Evolutionary conservation across 2,888 invertebrate genomes (phyloP), one percentile per base, ranked within the genome.

Genomic region (Carpatolechia fugitivella): DNA sequence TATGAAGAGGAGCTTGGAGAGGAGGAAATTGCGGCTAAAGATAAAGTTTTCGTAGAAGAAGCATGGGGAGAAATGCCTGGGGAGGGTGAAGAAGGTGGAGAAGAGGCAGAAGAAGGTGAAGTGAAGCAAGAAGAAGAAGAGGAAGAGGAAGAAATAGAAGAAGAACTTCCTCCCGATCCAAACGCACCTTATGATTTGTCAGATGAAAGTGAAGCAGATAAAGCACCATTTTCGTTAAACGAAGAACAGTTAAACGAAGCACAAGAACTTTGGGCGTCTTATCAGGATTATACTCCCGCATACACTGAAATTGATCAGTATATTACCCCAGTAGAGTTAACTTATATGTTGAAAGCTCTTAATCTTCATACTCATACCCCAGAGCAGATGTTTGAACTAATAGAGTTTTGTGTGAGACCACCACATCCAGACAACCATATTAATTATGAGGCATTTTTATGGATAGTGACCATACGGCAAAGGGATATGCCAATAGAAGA

Each of bases 211-310:
- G 89, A 89, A 80, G 78, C 77, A 38, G 58, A 85, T 0, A 82
- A 72, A 68, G 75, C 78, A 20, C 78, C 77, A 5, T 90, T 81
- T 66, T 66, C 76, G 58, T 68, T 89, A 55, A 71, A 82, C 49
- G 81, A 76, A n/a, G 87, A 88, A 60, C 88, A 88, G 67, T 16
- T 80, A 56, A 79, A 78, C 33, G 89, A 90, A 77, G 74, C 86
- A 4, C 85, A 87, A 68, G 75, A 82, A 58, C 70, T 90, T 41
- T 90, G 89, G 89, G 82, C 78, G 14, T 0, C 72, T 5, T 90
- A 70, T 69, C 88, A 87, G 70, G 70, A 86, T 63, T 82, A 85
- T 54, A 89, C 83, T 16, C 89, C 89, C 20, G 84, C 82, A 0
- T 90, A 90, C 57, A 72, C 82, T 30, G 82, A 89, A 56, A 64